phyloP scores from a whole-genome alignment of 2,888 invertebrate genomes.

The Nemotelus pantherinus region DNA sequence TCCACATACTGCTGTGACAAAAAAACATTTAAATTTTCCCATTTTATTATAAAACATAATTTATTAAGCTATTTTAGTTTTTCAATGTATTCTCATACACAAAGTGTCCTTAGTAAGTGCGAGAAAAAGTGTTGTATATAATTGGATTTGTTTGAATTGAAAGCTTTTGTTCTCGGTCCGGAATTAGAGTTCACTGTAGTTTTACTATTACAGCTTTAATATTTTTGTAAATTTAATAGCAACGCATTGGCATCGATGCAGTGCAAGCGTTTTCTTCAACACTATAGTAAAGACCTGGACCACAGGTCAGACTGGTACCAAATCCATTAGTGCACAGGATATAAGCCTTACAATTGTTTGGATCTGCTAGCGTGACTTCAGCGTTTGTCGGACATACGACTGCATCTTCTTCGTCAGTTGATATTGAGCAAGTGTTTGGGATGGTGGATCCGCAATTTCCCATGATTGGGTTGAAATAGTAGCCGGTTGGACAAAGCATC shows the following conservation, averaged over 20 bases:
- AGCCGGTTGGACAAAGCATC: neutral
- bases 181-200: too few species aligned
- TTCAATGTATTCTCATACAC: too few species aligned
- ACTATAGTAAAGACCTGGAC: neutral
- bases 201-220: too few species aligned
- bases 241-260: neutral
- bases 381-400: conserved; percentile 1
- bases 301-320: neutral
- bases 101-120: too few species aligned
- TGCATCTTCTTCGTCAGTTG: neutral
- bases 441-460: neutral
- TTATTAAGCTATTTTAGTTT: too few species aligned
- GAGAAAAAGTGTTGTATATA: too few species aligned
- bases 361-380: neutral
- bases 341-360: conserved; percentile 14
- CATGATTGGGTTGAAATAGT: neutral
- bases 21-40: too few species aligned
- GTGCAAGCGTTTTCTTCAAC: neutral
- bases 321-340: neutral
- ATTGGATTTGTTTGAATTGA: too few species aligned
- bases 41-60: too few species aligned
- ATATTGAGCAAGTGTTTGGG: neutral
- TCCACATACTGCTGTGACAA: too few species aligned
- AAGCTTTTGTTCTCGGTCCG: too few species aligned
- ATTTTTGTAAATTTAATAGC: neutral